Percentiles rank a stretch among this genome's conserved stretches.
Evolutionary conservation across 2,113 vertebrate genomes (phyloP).

Genomic region (Psittacus erithacus): DNA sequence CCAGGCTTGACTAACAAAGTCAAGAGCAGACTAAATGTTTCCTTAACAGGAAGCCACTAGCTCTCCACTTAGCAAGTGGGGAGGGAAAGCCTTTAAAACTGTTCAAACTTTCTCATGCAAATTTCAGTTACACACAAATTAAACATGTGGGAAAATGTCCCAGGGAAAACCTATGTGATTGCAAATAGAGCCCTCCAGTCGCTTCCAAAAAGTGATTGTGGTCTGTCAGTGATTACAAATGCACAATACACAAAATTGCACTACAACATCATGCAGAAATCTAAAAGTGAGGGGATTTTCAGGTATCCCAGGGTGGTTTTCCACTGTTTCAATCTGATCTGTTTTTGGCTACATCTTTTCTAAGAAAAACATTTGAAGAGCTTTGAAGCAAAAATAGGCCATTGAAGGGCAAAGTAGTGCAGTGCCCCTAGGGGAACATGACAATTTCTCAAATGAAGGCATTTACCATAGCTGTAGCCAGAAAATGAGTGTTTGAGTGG

Average conservation of each 20-base stretch:
- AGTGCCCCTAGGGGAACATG: neutral
- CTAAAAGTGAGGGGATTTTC: neutral
- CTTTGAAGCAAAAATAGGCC: neutral
- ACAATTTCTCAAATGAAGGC: neutral
- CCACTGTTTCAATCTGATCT: neutral
- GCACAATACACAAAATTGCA: neutral
- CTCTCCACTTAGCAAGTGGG: slow-evolving; percentile 36
- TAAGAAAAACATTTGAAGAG: neutral
- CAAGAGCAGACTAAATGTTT: slow-evolving; percentile 67
- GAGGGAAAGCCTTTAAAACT: slow-evolving; percentile 41
- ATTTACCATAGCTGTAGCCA: neutral
- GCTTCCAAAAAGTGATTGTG: neutral
- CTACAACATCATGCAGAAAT: neutral
- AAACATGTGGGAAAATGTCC: neutral
- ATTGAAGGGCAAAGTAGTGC: neutral
- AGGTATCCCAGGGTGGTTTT: neutral
- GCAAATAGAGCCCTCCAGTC: neutral
- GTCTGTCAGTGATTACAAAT: neutral
- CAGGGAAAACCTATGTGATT: neutral
- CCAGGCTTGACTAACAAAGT: slow-evolving; percentile 73
- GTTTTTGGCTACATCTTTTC: neutral
- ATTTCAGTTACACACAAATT: slow-evolving; percentile 9
- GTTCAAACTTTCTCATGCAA: slow-evolving; percentile 49
- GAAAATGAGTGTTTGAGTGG: neutral
- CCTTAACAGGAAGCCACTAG: slow-evolving; percentile 75